phyloP scores from a whole-genome alignment of 1,140 invertebrate species.

The Cataglyphis hispanica region DNA sequence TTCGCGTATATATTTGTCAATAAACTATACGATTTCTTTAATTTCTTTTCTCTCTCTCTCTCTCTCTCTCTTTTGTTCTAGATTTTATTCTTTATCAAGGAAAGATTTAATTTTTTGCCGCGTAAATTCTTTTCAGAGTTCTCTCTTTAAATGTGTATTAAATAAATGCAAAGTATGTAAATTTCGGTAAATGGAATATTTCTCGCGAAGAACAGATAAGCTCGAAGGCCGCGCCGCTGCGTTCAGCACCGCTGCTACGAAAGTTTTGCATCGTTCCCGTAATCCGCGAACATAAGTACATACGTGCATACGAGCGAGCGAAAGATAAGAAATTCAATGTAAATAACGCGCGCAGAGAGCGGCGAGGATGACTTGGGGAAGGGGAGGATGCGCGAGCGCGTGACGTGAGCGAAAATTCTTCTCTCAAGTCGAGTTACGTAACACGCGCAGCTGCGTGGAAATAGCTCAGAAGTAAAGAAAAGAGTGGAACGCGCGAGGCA shows the following conservation, averaged over 20 bases:
- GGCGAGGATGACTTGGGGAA: slow-evolving; percentile 28
- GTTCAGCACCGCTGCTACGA: slow-evolving; percentile 25
- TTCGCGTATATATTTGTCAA: background rate
- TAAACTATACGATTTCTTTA: background rate
- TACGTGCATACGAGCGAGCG: slow-evolving; percentile 35
- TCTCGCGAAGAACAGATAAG: background rate
- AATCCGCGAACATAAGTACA: slow-evolving; percentile 56
- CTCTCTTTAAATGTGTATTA: background rate
- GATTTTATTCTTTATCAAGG: too few species aligned
- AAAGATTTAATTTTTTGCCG: too few species aligned
- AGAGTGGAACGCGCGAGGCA: too few species aligned
- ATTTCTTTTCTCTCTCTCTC: too few species aligned
- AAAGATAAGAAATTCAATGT: slow-evolving; percentile 64
- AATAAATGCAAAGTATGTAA: background rate
- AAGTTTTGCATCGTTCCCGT: slow-evolving; percentile 53
- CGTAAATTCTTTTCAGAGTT: background rate
- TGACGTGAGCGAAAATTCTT: slow-evolving; percentile 59
- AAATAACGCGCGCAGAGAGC: slow-evolving; percentile 43
- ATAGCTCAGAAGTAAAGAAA: slow-evolving; percentile 48
- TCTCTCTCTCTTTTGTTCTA: too few species aligned
- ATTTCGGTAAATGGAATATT: background rate
- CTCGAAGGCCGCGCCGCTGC: too few species aligned
- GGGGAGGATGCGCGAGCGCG: slow-evolving; percentile 43
- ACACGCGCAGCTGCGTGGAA: slow-evolving; percentile 57
- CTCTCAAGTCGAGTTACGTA: slow-evolving; percentile 60